Evolutionary conservation across 2,113 vertebrate species (phyloP), one percentile per base, ranked within the genome.

Genomic region (Istiophorus platypterus): DNA sequence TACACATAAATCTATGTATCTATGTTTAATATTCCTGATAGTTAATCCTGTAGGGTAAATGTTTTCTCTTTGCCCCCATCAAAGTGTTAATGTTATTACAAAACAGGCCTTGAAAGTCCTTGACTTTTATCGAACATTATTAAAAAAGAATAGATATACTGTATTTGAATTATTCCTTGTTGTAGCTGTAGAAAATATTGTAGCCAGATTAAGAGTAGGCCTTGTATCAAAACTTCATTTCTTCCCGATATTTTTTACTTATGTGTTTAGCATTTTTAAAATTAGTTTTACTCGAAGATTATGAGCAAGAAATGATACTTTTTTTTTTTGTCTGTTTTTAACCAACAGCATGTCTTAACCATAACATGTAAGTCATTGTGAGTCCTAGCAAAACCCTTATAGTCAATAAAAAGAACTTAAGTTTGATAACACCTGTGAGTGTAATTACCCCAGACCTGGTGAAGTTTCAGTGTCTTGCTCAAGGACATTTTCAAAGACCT

Each of bases 1-100:
- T 97, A 61, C 54, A 66, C 29, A 0, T 70, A 45, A 9, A 62
- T 37, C 58, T 51, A 18, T 73, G 17, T 34, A 41, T 27, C 31
- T n/a, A 41, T 52, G 5, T 52, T 1, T 9, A 17, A 47, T 39
- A 41, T 34, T 59, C 56, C 27, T 62, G 18, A 26, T 37, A 18
- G 13, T 15, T 31, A 17, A 51, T 54, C 22, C 9, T 58, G 37
- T 4, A 27, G 12, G 47, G 42, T 17, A 31, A 31, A 26, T 5
- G 8, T 54, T 73, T 58, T 22, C n/a, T 26, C 13, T 54, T 41
- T 5, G 29, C 5, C 26, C 7, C 7, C 24, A 2, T 47, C 18
- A 15, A 13, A 15, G 1, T 42, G 7, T 34, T 37, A 31, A 0
- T 1, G 1, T 37, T 52, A 5, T 56, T n/a, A 26, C 29, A 59